phyloP scores from a whole-genome alignment of 2,113 vertebrate genomes.

The Psilopogon haemacephalus region DNA sequence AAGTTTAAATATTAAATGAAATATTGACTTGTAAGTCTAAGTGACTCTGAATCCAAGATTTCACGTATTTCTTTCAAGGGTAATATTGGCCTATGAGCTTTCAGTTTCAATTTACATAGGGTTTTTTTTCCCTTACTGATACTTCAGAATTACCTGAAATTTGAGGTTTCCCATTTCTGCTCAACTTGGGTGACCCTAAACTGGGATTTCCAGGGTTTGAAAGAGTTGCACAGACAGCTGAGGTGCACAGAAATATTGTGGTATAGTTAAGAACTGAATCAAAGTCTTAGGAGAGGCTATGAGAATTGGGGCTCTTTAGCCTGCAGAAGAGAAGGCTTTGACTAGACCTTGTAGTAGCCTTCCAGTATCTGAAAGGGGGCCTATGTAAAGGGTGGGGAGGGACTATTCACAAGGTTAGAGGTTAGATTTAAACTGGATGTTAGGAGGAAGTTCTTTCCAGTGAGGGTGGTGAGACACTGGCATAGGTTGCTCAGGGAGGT shows the following conservation, averaged over 20 bases:
- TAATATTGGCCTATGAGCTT: background rate
- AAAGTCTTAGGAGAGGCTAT: background rate
- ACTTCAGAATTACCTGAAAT: background rate
- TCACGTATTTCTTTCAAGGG: background rate
- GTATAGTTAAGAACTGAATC: background rate
- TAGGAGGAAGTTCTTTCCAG: no score
- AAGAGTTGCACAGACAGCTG: background rate
- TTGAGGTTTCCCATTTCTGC: background rate
- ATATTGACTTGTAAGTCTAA: background rate
- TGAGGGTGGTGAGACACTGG: no score
- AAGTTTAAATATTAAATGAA: background rate
- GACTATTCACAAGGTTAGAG: no score
- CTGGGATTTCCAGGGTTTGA: background rate
- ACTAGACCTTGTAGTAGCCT: no score
- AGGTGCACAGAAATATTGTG: fast-evolving
- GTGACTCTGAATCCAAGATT: background rate
- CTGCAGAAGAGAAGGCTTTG: no score
- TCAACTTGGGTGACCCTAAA: background rate
- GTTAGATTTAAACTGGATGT: no score
- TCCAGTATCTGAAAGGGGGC: no score
- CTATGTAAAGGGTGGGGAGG: no score
- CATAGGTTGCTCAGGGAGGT: no score
- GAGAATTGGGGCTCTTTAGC: no score
- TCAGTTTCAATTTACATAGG: background rate
- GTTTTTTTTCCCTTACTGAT: background rate